These are phyloP conservation scores for Pygoscelis adeliae DNA, from an alignment of 2,113 vertebrate species.

Conservation along the genomic window DNA sequence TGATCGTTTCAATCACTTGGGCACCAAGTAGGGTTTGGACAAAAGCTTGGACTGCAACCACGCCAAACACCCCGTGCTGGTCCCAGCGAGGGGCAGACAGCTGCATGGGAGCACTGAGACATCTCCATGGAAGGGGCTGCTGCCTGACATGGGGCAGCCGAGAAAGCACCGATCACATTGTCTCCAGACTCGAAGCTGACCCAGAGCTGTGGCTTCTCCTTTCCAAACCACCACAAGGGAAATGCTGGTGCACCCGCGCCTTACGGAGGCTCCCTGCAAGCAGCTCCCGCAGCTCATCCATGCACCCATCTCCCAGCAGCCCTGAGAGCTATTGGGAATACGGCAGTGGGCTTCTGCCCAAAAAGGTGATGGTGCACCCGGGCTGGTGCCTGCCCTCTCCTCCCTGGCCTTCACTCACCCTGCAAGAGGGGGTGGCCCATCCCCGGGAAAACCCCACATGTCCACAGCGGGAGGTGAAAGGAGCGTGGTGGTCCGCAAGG, in stretches of 20 bases:
- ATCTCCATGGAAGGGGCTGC: neutral
- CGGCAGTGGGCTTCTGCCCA: neutral
- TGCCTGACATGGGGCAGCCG: neutral
- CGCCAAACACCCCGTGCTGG: neutral
- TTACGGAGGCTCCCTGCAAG: neutral
- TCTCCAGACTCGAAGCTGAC: neutral
- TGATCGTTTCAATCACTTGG: neutral
- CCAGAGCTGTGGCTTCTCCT: neutral
- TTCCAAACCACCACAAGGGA: neutral
- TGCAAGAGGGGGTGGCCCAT: fast-evolving
- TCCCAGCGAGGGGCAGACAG: neutral
- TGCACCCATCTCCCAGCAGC: neutral
- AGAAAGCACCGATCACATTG: fast-evolving
- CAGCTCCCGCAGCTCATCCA: neutral
- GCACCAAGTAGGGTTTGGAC: neutral
- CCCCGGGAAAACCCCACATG: neutral
- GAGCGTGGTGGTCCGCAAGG: fast-evolving
- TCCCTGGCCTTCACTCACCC: neutral
- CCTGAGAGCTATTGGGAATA: neutral
- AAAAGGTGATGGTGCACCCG: fast-evolving
- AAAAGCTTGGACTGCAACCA: neutral
- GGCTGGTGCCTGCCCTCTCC: neutral
- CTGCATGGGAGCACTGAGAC: neutral
- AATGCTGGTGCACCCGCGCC: neutral
- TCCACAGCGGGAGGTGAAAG: neutral